These are phyloP conservation scores for Oncorhynchus nerka DNA, from an alignment of 2,113 vertebrate species.

Conservation along the genomic window DNA sequence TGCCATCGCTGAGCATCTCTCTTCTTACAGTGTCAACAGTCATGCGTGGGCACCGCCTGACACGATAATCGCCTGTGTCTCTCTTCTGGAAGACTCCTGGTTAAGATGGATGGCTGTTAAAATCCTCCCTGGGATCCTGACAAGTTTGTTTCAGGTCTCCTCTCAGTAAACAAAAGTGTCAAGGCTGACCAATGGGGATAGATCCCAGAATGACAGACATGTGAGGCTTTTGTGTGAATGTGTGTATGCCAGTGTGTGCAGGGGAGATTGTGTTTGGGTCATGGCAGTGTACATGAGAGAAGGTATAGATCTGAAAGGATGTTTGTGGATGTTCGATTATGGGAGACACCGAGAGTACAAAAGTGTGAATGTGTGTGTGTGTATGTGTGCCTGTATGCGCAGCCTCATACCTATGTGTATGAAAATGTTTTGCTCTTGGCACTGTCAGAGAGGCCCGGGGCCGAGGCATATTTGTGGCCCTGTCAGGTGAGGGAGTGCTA, in stretches of 20 bases:
- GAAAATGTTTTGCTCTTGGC: background rate
- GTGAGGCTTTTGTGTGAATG: background rate
- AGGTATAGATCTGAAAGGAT: background rate
- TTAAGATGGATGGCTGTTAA: background rate
- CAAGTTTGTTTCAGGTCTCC: background rate
- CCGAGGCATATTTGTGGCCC: background rate
- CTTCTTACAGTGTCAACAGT: too few species aligned
- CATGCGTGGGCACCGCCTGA: background rate
- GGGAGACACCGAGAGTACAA: background rate
- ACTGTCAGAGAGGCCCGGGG: background rate
- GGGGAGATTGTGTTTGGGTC: background rate
- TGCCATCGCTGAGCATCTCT: too few species aligned
- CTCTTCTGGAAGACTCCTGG: background rate
- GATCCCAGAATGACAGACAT: background rate
- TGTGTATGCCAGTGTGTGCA: background rate
- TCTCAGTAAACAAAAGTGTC: background rate
- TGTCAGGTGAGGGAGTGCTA: conserved; percentile 12
- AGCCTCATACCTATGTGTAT: background rate
- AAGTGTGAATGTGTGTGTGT: background rate
- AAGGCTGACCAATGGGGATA: background rate
- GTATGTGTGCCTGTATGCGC: background rate
- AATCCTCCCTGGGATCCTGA: background rate
- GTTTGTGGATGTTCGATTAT: background rate
- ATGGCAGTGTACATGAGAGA: too few species aligned
- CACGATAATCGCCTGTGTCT: background rate